Evolutionary conservation across 2,797 vertebrate species (phyloP).

Genomic region (Gambelia wislizenii): DNA sequence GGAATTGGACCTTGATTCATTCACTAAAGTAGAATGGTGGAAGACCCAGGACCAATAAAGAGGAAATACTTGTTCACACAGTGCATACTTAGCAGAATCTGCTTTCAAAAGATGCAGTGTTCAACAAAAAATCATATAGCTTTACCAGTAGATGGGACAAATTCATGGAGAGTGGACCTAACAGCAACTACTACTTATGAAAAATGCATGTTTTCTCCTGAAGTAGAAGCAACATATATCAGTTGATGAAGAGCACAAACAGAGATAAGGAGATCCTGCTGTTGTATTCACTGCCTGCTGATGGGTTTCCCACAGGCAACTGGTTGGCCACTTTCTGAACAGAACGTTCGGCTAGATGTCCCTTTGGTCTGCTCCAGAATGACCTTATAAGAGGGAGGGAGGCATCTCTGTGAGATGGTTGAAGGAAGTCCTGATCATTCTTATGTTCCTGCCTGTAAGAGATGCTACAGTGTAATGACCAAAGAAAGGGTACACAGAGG

Average conservation of each 20-base stretch:
- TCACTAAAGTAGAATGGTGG: background rate
- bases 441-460: background rate
- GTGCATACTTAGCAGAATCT: background rate
- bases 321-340: background rate
- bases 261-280: background rate
- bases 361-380: background rate
- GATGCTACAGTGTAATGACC: background rate
- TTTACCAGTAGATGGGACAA: background rate
- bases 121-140: background rate
- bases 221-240: background rate
- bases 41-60: background rate
- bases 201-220: background rate
- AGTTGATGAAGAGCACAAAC: background rate
- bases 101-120: background rate
- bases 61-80: background rate
- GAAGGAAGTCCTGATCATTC: background rate
- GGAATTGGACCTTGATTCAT: background rate
- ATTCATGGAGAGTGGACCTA: background rate
- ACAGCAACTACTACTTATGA: background rate
- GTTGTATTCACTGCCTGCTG: background rate
- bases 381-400: background rate
- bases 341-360: background rate
- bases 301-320: background rate
- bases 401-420: too few relatives aligned
- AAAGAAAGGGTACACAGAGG: background rate